A percentile compares a stretch with the other conserved stretches of the same genome.
Evolutionary conservation across 1,140 invertebrate genomes (phyloP).

Genomic region (Philopotamus ludificatus): DNA sequence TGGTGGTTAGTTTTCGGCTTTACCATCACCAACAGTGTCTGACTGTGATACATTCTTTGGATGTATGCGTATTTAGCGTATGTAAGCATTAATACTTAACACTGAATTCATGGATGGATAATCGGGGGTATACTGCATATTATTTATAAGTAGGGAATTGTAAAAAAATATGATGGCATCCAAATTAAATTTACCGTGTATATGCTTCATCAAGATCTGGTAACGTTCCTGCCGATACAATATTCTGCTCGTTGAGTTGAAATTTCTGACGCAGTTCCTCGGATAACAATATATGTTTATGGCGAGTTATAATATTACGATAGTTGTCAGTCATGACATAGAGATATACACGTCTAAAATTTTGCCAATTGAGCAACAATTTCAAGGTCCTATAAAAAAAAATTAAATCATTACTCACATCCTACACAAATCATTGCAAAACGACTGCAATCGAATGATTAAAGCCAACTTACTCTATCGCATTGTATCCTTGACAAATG

Average conservation of each 20-base stretch:
- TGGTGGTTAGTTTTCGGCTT: too few relatives aligned
- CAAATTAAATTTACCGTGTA: slow-evolving; percentile 61
- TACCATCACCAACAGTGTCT: too few relatives aligned
- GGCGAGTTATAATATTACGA: slow-evolving; percentile 77
- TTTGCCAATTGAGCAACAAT: slow-evolving; percentile 80
- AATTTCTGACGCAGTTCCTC: slow-evolving; percentile 70
- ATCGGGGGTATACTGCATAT: neutral
- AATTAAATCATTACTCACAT: neutral
- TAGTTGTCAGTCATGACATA: slow-evolving; percentile 91
- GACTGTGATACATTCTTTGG: too few relatives aligned
- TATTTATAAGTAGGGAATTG: neutral
- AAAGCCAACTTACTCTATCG: slow-evolving; percentile 69
- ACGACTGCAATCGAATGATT: neutral
- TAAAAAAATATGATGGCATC: neutral
- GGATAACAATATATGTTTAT: slow-evolving; percentile 73
- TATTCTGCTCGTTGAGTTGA: slow-evolving; percentile 73
- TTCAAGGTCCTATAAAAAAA: slow-evolving; percentile 67
- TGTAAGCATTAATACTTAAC: too few relatives aligned
- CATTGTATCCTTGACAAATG: slow-evolving; percentile 90
- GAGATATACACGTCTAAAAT: slow-evolving; percentile 84
- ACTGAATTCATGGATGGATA: too few relatives aligned
- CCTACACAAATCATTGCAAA: neutral
- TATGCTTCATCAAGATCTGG: slow-evolving; percentile 87
- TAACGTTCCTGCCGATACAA: slow-evolving; percentile 80
- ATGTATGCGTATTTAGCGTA: too few relatives aligned